Base-by-base conservation (phyloP, 2,113 vertebrate species). In the Actenoides lindsayi region DNA sequence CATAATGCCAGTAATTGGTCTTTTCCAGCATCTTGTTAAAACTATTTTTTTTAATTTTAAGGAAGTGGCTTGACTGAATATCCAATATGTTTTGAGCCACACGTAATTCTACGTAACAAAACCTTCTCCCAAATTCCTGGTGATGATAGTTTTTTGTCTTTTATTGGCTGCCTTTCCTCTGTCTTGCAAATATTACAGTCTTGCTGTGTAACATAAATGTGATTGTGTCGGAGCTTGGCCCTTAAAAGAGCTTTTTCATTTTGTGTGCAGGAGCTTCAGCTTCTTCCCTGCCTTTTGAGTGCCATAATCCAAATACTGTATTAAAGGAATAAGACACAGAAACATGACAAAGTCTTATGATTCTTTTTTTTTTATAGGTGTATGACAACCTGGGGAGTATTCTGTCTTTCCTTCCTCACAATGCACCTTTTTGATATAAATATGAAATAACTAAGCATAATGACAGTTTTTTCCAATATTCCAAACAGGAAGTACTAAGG, bases 11-110 rank as follows among this genome's bases (percentile, higher is more conserved):
- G 35, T 5, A 25, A 2, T 6, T 44, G 13, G 21, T 24, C 24
- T 68, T 41, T 30, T 35, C 20, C 3, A 68, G 33, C 13, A 24
- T 11, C 14, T 30, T 21, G 3, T 39, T 64, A 24, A 46, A 89
- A 28, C 5, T 44, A 3, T 46, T 46, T 50, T 50, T 48, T 23
- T 50, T 24, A 24, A 48, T 60, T 85, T 85, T 28, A 16, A 42
- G 25, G 15, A 51, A n/a, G 11, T 17, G 15, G 3, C 10, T 94
- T 81, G 27, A 33, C 19, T 80, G 42, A 30, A 53, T 76, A 59
- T 4, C 11, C 1, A 6, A 0, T 63, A 10, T 46, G 57, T 12
- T 37, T 63, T 28, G 12, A 37, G 23, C 12, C 12, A 9, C 0
- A 1, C 14, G 18, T n/a, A 2, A 1, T 42, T 82, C 15, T 75